Evolutionary conservation across 2,888 invertebrate species (phyloP).

Genomic region (Sesia bembeciformis): DNA sequence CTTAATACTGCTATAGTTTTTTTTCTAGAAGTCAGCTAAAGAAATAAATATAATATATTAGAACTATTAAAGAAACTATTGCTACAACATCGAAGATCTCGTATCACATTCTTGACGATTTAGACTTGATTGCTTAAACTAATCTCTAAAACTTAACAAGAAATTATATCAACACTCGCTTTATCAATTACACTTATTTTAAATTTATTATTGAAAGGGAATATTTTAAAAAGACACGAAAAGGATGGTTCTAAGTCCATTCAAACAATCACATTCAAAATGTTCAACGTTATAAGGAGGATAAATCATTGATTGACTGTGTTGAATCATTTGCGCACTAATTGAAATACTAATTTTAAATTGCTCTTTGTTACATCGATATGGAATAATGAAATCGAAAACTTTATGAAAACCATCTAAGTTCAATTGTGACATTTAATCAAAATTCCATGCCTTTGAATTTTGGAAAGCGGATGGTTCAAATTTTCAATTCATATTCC

Average conservation of each 20-base stretch:
- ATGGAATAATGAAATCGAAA: neutral
- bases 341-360: too few species aligned
- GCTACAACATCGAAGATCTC: constrained; percentile 23
- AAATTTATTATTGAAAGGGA: neutral
- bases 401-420: neutral
- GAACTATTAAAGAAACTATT: constrained; percentile 15
- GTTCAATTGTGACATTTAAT: neutral
- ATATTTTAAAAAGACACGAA: neutral
- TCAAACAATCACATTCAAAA: too few species aligned
- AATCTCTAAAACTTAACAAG: constrained; percentile 13
- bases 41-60: constrained; percentile 2
- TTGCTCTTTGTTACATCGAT: too few species aligned
- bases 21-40: neutral
- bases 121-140: neutral
- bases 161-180: neutral
- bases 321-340: too few species aligned
- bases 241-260: too few species aligned
- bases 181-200: neutral
- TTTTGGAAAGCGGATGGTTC: neutral
- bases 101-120: constrained; percentile 47
- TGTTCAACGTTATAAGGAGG: too few species aligned
- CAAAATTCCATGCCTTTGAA: neutral
- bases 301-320: too few species aligned
- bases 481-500: constrained; percentile 3
- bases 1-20: constrained; percentile 1